Evolutionary conservation across 2,113 vertebrate genomes (phyloP).

Genomic region (Dinomys branickii): DNA sequence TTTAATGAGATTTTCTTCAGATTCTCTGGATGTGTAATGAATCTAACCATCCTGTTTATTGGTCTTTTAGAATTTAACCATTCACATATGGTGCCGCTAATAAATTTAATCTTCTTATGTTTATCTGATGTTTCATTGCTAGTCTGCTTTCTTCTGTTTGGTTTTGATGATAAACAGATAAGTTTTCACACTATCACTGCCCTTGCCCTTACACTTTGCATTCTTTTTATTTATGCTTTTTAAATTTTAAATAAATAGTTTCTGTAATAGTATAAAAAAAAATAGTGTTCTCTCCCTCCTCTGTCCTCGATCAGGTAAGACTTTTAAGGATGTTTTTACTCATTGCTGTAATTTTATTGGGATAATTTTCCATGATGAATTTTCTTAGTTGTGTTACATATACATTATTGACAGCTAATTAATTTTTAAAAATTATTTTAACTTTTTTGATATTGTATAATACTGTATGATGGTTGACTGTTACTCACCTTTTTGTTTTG

Average conservation of each 20-base stretch:
- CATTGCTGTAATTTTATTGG: not conserved
- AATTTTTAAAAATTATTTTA: not conserved
- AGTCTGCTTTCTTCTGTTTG: not conserved
- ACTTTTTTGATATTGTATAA: not conserved
- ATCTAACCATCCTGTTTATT: not conserved
- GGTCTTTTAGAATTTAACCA: not conserved
- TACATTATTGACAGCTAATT: not conserved
- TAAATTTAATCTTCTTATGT: not conserved
- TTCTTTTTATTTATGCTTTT: not conserved
- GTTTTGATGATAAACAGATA: not conserved
- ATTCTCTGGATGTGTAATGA: constrained; percentile 24
- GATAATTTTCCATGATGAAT: not conserved
- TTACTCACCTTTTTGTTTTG: not conserved
- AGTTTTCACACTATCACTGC: not conserved
- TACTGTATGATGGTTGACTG: not conserved
- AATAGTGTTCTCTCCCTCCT: not conserved
- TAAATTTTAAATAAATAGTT: constrained; percentile 7
- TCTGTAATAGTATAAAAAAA: not conserved
- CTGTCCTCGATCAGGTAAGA: not conserved
- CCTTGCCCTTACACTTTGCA: not conserved
- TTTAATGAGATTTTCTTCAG: constrained; percentile 2
- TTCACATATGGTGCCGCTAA: not conserved
- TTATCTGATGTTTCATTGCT: not conserved
- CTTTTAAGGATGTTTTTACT: constrained; percentile 34
- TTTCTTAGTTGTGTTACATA: not conserved